A percentile compares a stretch with the other conserved stretches of the same genome.
These are phyloP conservation scores for Camelus bactrianus DNA, from an alignment of 2,113 vertebrate species.

Conservation along the genomic window DNA sequence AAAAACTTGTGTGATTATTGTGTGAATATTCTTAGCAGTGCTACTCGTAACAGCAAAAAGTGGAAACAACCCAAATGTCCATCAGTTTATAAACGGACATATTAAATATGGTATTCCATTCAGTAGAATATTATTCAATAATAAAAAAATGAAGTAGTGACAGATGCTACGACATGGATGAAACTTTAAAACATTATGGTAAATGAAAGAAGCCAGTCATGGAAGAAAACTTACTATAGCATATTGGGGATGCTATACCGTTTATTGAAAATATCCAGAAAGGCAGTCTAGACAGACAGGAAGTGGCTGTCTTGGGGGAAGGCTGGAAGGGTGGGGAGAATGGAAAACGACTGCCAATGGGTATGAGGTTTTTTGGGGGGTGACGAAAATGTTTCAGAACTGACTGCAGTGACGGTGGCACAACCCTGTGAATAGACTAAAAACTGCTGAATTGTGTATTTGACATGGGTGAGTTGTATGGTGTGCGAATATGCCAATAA, in stretches of 20 bases:
- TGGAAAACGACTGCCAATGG: fast-evolving
- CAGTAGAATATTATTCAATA: background rate
- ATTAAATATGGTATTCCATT: background rate
- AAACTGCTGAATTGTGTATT: background rate
- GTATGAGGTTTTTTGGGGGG: background rate
- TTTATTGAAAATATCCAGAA: background rate
- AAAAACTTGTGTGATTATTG: no score
- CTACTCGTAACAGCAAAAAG: background rate
- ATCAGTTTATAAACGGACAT: background rate
- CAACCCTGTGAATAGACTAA: background rate
- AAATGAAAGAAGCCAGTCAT: background rate
- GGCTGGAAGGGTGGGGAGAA: background rate
- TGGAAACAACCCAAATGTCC: background rate
- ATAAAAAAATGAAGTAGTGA: background rate
- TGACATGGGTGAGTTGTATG: fast-evolving
- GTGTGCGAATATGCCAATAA: background rate
- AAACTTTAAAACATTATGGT: background rate
- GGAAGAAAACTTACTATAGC: no score
- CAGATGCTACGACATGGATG: background rate
- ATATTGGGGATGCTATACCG: no score
- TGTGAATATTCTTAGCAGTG: background rate
- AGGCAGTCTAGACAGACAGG: background rate
- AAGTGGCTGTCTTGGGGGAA: background rate
- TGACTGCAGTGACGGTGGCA: background rate
- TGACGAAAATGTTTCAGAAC: background rate